A percentile compares a stretch with the other conserved stretches of the same genome.
Conservation (phyloP, 1,140 invertebrate genomes). For the Papilio polyxenes region DNA sequence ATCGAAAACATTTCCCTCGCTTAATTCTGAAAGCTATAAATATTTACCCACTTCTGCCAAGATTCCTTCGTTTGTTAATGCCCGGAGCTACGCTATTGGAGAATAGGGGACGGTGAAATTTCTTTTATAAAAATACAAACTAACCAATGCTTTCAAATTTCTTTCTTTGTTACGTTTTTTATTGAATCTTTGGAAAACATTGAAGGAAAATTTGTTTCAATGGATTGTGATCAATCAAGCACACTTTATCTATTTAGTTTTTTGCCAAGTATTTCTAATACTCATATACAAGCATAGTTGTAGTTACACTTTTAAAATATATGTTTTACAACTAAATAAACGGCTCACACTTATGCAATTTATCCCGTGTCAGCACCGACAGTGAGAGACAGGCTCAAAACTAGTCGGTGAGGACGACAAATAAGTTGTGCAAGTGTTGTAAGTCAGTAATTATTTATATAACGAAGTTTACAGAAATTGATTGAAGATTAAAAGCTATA, state of each 20-base stretch:
- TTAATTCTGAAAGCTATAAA: constrained; percentile 37
- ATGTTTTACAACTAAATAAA: no score
- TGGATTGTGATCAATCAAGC: constrained; percentile 5
- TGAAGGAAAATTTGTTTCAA: background rate
- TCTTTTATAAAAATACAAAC: constrained; percentile 30
- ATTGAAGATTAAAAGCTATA: background rate
- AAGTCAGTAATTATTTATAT: background rate
- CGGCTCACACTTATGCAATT: no score
- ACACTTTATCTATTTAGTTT: background rate
- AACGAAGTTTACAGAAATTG: background rate
- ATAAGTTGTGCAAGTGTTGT: no score
- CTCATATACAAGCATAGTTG: no score
- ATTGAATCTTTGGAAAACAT: constrained; percentile 1
- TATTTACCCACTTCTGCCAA: constrained; percentile 36
- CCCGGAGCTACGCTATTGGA: background rate
- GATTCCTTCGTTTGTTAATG: constrained; percentile 31
- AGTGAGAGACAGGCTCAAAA: no score
- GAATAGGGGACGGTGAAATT: constrained; percentile 22
- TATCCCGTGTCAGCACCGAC: no score
- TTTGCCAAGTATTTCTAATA: background rate
- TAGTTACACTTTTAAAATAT: no score
- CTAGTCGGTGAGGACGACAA: no score
- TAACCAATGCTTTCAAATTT: constrained; percentile 15
- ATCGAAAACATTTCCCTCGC: constrained; percentile 34
- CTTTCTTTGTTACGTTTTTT: constrained; percentile 9